These are phyloP conservation scores for Bos indicus DNA, from an alignment of 2,113 vertebrate species.

Conservation along the genomic window DNA sequence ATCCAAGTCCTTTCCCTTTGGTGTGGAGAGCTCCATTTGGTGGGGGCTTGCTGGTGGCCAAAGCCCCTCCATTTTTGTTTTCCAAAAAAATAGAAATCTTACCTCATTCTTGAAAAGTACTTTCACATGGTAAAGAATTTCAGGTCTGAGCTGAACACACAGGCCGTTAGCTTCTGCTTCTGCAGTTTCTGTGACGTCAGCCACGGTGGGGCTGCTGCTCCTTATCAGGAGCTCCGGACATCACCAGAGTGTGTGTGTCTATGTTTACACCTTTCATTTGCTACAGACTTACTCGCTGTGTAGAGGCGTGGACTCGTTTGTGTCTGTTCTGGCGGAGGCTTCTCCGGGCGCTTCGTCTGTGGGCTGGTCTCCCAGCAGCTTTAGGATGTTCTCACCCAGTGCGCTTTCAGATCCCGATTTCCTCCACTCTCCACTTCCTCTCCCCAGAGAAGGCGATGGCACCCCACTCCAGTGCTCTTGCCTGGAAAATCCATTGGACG, in stretches of 20 bases:
- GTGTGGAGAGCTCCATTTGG: background rate
- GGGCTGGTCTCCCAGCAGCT: background rate
- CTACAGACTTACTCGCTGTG: fast-evolving
- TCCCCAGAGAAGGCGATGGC: background rate
- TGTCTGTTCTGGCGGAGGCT: background rate
- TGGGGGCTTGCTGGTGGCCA: background rate
- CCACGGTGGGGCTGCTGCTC: fast-evolving
- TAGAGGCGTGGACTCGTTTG: background rate
- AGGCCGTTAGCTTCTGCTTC: fast-evolving
- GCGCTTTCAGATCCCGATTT: background rate
- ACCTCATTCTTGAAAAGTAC: background rate
- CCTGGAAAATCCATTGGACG: background rate
- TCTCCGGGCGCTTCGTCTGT: fast-evolving
- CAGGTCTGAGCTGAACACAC: background rate
- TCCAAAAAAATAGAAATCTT: background rate
- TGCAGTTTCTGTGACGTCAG: background rate
- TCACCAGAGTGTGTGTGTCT: background rate
- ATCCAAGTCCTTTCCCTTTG: background rate
- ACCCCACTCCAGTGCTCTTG: background rate
- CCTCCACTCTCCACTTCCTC: background rate
- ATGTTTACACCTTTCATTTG: no score
- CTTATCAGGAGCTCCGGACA: background rate
- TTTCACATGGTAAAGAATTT: no score
- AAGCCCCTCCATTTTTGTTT: background rate
- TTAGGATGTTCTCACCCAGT: background rate